These are phyloP conservation scores for Nyctereutes procyonoides DNA, from an alignment of 2,113 vertebrate genomes.

Conservation along the genomic window DNA sequence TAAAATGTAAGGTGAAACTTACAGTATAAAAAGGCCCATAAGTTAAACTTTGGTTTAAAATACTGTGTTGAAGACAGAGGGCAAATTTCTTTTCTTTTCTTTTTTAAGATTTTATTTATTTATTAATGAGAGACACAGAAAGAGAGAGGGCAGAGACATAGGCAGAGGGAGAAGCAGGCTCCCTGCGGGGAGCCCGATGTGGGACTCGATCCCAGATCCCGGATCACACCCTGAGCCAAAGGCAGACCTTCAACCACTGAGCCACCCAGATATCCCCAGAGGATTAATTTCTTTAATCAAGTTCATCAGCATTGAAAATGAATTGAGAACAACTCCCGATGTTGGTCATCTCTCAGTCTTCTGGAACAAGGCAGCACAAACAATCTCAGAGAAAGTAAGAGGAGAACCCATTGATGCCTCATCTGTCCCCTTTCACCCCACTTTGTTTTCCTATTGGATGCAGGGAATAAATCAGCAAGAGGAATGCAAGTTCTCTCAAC, in stretches of 20 bases:
- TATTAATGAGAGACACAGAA: too few relatives aligned
- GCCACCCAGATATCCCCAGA: too few relatives aligned
- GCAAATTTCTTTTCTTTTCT: neutral
- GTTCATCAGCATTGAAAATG: neutral
- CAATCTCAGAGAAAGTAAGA: neutral
- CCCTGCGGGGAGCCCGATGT: too few relatives aligned
- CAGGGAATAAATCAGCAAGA: neutral
- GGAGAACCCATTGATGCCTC: neutral
- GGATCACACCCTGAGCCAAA: too few relatives aligned
- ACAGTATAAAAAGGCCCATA: neutral
- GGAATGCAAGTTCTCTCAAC: neutral
- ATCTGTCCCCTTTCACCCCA: rapidly evolving
- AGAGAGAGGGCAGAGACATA: too few relatives aligned
- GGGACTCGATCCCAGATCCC: too few relatives aligned
- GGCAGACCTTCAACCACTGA: too few relatives aligned
- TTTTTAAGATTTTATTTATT: too few relatives aligned
- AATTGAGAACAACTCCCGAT: neutral
- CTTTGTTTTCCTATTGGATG: neutral
- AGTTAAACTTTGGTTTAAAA: neutral
- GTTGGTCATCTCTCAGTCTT: neutral
- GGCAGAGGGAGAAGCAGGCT: too few relatives aligned
- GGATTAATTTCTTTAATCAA: neutral
- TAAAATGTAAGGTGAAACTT: neutral
- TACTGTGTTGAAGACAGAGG: rapidly evolving
- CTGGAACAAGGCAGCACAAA: neutral